These are phyloP conservation scores for Halcyon chelicuti DNA, from an alignment of 2,797 vertebrate species.

Conservation along the genomic window DNA sequence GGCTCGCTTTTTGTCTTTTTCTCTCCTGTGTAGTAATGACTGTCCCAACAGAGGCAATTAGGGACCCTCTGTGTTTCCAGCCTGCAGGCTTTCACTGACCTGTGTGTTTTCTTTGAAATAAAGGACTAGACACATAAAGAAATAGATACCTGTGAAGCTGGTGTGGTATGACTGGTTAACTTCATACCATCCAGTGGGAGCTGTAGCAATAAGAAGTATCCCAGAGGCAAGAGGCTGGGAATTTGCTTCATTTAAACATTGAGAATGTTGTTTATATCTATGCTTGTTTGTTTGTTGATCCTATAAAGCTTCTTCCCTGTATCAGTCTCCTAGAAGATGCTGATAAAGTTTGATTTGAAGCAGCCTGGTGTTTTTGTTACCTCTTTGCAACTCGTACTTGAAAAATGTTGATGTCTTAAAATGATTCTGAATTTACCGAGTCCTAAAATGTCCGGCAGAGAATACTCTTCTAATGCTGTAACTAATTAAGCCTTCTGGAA, in stretches of 20 bases:
- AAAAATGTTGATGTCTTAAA: neutral
- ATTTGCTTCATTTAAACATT: neutral
- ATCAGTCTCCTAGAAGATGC: neutral
- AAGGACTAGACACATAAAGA: neutral
- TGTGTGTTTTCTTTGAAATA: neutral
- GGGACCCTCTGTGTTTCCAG: neutral
- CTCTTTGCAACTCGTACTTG: neutral
- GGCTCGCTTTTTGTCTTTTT: neutral
- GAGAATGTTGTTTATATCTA: neutral
- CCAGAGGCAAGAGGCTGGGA: neutral
- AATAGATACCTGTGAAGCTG: neutral
- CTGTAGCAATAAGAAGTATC: neutral
- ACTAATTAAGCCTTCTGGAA: constrained; percentile 42
- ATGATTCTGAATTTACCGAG: neutral
- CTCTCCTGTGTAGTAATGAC: neutral
- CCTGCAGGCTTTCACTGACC: neutral
- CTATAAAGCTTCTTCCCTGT: neutral
- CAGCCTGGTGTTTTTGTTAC: neutral
- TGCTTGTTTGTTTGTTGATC: neutral
- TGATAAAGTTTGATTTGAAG: neutral
- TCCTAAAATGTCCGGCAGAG: neutral
- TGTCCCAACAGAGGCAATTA: neutral
- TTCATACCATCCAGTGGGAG: neutral
- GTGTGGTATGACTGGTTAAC: neutral
- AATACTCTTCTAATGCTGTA: constrained; percentile 25